Evolutionary conservation across 1,140 invertebrate species (phyloP).

Genomic region (Heliothis virescens): DNA sequence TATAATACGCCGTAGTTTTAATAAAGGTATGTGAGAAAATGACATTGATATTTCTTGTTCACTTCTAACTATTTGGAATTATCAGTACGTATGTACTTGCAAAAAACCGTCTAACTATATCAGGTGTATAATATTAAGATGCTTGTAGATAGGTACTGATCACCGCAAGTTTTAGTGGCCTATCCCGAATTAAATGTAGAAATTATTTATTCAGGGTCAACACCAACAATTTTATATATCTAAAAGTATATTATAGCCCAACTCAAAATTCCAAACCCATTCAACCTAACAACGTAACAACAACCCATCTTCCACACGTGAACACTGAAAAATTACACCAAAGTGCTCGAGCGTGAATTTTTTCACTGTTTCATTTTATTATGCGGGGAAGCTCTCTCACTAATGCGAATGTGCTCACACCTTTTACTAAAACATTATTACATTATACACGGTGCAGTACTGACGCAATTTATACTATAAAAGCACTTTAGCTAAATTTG

Average conservation of each 20-base stretch:
- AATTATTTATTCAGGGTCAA: too few species aligned
- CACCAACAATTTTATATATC: not conserved
- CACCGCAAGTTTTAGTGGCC: too few species aligned
- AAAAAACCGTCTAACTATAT: too few species aligned
- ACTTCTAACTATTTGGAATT: too few species aligned
- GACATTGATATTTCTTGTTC: too few species aligned
- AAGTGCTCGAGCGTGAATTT: constrained; percentile 33
- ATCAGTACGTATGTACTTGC: too few species aligned
- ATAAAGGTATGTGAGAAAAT: too few species aligned
- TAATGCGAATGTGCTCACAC: constrained; percentile 27
- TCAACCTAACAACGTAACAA: not conserved
- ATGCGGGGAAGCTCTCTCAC: constrained; percentile 3
- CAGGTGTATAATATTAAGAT: too few species aligned
- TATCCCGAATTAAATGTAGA: too few species aligned
- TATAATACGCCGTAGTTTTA: too few species aligned
- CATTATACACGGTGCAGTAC: constrained; percentile 41
- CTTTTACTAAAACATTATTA: constrained; percentile 29
- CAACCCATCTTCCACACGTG: not conserved
- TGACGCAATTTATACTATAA: constrained; percentile 21
- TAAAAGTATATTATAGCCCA: not conserved
- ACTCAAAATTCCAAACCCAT: too few species aligned
- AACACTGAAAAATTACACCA: constrained; percentile 35
- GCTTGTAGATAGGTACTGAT: too few species aligned
- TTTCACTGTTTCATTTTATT: constrained; percentile 28
- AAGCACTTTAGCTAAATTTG: constrained; percentile 43